Evolutionary conservation across 2,888 invertebrate genomes (phyloP).

Genomic region (Carterocephalus palaemon): DNA sequence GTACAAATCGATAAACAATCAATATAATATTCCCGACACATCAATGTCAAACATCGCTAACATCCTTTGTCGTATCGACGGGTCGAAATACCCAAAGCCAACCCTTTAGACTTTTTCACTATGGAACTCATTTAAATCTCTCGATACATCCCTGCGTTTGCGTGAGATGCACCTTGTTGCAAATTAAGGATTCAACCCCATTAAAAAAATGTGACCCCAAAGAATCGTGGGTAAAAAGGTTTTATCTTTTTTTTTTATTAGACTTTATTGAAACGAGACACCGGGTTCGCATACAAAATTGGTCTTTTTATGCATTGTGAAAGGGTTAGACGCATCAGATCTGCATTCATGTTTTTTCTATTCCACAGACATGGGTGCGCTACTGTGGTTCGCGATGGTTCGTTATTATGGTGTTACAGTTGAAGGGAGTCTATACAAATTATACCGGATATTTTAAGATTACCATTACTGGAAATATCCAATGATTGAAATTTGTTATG

Average conservation of each 20-base stretch:
- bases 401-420: slow-evolving; percentile 70
- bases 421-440: too few species aligned
- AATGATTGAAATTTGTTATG: too few species aligned
- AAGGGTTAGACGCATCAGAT: slow-evolving; percentile 40
- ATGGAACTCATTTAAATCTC: slow-evolving; percentile 72
- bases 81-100: slow-evolving; percentile 54
- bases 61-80: slow-evolving; percentile 60
- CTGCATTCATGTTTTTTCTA: slow-evolving; percentile 55
- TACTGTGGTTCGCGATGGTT: slow-evolving; percentile 66
- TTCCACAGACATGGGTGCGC: slow-evolving; percentile 39
- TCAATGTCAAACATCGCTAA: slow-evolving; percentile 62
- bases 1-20: slow-evolving; percentile 41
- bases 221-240: slow-evolving; percentile 74
- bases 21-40: slow-evolving; percentile 51
- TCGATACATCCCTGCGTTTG: slow-evolving; percentile 54
- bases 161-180: slow-evolving; percentile 76
- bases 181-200: slow-evolving; percentile 73
- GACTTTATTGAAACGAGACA: slow-evolving; percentile 78
- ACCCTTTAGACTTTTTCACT: slow-evolving; percentile 64
- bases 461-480: too few species aligned
- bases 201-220: slow-evolving; percentile 73
- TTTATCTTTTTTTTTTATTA: slow-evolving; percentile 71
- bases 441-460: too few species aligned
- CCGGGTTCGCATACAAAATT: slow-evolving; percentile 75
- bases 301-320: slow-evolving; percentile 56